phyloP scores from a whole-genome alignment of 2,888 invertebrate species.

The Furcula furcula region DNA sequence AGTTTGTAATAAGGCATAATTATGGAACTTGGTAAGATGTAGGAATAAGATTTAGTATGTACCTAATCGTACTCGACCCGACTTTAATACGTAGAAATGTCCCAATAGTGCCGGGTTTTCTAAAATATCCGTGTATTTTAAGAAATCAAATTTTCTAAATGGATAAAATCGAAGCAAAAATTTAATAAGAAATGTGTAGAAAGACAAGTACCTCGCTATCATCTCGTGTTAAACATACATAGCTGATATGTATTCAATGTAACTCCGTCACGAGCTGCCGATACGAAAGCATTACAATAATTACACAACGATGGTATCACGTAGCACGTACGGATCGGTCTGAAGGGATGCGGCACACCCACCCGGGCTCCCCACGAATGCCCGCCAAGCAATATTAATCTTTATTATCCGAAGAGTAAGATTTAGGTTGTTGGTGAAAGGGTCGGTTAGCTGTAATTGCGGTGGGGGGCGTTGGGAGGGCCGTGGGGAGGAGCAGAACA shows the following conservation, averaged over 20 bases:
- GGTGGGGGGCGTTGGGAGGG: slow-evolving; percentile 77
- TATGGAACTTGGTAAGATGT: too few species aligned
- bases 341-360: slow-evolving; percentile 66
- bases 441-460: slow-evolving; percentile 62
- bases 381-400: slow-evolving; percentile 60
- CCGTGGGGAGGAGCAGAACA: slow-evolving; percentile 72
- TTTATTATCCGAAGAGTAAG: slow-evolving; percentile 62
- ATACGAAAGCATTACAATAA: slow-evolving; percentile 43
- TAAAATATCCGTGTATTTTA: too few species aligned
- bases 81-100: too few species aligned
- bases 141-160: too few species aligned
- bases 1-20: too few species aligned
- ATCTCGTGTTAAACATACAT: slow-evolving; percentile 10
- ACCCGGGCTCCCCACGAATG: slow-evolving; percentile 44
- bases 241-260: slow-evolving; percentile 24
- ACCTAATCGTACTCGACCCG: too few species aligned
- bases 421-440: slow-evolving; percentile 55
- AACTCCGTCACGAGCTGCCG: slow-evolving; percentile 31
- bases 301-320: slow-evolving; percentile 48
- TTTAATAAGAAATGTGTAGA: too few species aligned
- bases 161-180: too few species aligned
- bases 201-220: too few species aligned
- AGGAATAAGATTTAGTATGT: too few species aligned
- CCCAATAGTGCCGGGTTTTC: too few species aligned
- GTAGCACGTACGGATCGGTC: slow-evolving; percentile 52